Base-by-base conservation (phyloP, 2,888 invertebrate genomes). In the Epistrophe eligans region DNA sequence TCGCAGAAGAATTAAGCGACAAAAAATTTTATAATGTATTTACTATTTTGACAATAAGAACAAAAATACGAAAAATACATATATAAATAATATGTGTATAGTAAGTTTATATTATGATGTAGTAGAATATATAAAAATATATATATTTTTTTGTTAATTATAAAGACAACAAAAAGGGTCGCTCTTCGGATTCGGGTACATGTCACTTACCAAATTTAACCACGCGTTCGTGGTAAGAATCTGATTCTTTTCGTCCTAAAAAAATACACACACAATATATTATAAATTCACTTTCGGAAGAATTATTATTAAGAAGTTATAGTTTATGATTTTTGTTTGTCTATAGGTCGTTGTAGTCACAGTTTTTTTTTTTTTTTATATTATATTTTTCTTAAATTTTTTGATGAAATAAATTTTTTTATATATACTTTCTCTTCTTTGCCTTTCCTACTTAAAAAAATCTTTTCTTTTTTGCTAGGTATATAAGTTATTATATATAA, bases 201-300 rank as follows among this genome's bases (percentile, higher is more conserved):
- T 93, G 93, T 94, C 94, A 97, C 98, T 97, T 96, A 98, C 98
- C 97, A 98, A 95, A 95, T 98, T 97, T 93, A 98, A 96, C 98
- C 98, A 99, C 94, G 98, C 97, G 95, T 98, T 99, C 94, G 98
- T 98, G 93, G 98, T 97, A 94, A 99, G 96, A 94, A 99, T 98
- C 96, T 98, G 98, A 95, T 98, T 98, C 96, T 99, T 99, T 96
- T 99, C 99, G 94, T 99, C 99, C 99, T 99, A 96, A 94, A 96
- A 95, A 94, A 95, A 92, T 88, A 88, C 81, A 88, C 81, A 88
- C 24, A 24, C 24, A 24, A 24, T 24, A 74, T 88, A 64, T 82
- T 88, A 88, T 88, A 79, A 35, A 67, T 73, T 57, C 35, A 76
- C 15, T 38, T 48, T n/a, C 24, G 3, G 24, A 15, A 15, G 24